Base-by-base conservation (phyloP, 1,140 invertebrate genomes). In the Ectropis grisescens region DNA sequence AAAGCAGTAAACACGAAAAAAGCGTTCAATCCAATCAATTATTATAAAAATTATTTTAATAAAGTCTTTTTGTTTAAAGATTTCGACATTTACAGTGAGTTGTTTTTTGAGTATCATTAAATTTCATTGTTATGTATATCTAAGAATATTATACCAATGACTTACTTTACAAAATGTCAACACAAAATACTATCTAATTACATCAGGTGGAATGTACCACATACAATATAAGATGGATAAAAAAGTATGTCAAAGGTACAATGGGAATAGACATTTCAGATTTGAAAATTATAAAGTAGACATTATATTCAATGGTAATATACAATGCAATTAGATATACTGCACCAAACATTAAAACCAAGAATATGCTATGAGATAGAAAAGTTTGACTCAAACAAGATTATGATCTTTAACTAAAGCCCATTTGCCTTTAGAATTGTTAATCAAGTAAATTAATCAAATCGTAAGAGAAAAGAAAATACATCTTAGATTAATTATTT, bases 11-110 rank as follows among this genome's bases (percentile, higher is more conserved):
- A 84, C 81, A 84, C 80, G 80, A 84, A 74, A 26, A 79, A 81
- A 84, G 82, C 82, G 79, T 61, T 82, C 82, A 82, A 82, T 82
- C 79, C 76, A 82, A 82, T 84, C 75, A 82, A 82, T 76, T 71
- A 67, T 67, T 61, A 50, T 58, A 61, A 65, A 68, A 55, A 46
- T 57, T 47, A 65, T 57, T 69, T 58, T 45, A 57, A 70, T 60
- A 60, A 57, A 55, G 52, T 60, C 53, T 65, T 52, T 31, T 44
- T 58, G 50, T 58, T 57, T 57, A 51, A 59, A 38, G 55, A 47
- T 53, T 52, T 45, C 51, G 44, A 57, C 37, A 71, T 58, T 64
- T 55, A 67, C 57, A 68, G 55, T 75, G 51, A 71, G 72, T 81
- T 79, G 76, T 81, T 81, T 81, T 81, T 78, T 81, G 76, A 81